A percentile compares a stretch with the other conserved stretches of the same genome.
These are phyloP conservation scores for Zhuqinia jingwanae DNA, from an alignment of 2,888 invertebrate genomes.

Conservation along the genomic window DNA sequence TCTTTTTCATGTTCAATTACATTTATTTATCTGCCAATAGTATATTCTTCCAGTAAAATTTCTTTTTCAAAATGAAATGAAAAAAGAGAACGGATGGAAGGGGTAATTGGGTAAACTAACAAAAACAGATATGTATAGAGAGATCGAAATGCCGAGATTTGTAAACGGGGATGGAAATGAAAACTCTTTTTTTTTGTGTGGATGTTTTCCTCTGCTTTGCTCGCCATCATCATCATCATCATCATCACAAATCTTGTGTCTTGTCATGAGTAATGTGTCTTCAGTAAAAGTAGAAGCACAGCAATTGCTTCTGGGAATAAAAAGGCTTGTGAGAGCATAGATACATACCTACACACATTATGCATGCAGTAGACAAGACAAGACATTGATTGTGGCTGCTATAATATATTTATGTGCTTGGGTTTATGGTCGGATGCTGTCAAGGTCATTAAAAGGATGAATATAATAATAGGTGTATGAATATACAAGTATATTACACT, in stretches of 20 bases:
- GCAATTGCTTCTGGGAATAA: no score
- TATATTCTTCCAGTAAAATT: not conserved
- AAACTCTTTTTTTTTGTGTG: not conserved
- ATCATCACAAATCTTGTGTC: no score
- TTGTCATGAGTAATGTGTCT: no score
- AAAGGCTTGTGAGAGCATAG: no score
- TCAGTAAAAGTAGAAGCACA: no score
- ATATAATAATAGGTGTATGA: conserved; percentile 6
- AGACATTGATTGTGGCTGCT: not conserved
- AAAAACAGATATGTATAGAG: not conserved
- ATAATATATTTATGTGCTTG: conserved; percentile 12
- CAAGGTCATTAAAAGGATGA: conserved; percentile 69
- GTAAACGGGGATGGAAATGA: not conserved
- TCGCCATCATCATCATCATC: no score
- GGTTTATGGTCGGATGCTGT: conserved; percentile 61
- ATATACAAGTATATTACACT: not conserved
- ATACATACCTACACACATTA: no score
- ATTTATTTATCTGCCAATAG: not conserved
- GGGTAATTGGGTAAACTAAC: conserved; percentile 33
- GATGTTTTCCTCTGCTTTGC: not conserved
- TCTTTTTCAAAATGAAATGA: no score
- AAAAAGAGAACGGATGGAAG: not conserved
- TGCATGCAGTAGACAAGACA: not conserved
- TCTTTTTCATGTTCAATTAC: not conserved
- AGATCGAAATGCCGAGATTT: not conserved